These are phyloP conservation scores for Andrena camellia DNA, from an alignment of 2,888 invertebrate genomes.

Conservation along the genomic window DNA sequence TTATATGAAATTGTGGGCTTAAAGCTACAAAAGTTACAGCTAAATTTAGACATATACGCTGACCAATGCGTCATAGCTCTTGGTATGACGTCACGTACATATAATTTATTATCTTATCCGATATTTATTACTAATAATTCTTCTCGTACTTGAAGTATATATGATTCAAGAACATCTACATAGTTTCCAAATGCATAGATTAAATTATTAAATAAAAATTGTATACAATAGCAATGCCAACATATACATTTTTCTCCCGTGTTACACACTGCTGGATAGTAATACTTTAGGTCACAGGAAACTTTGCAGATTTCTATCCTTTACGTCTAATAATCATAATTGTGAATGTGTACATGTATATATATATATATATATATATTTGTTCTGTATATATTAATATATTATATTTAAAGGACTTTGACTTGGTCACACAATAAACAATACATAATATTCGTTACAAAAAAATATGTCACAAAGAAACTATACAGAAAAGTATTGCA, in stretches of 20 bases:
- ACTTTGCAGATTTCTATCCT: constrained; percentile 67
- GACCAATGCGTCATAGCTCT: constrained; percentile 82
- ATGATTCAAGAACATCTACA: constrained; percentile 75
- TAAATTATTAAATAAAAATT: constrained; percentile 61
- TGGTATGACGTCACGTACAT: constrained; percentile 77
- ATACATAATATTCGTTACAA: constrained; percentile 63
- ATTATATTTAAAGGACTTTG: constrained; percentile 75
- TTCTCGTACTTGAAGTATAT: constrained; percentile 74
- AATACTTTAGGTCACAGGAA: constrained; percentile 74
- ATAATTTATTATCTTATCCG: constrained; percentile 76
- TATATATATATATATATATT: constrained; percentile 60
- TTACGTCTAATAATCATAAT: constrained; percentile 36
- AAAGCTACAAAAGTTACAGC: constrained; percentile 81
- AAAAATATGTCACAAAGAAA: constrained; percentile 67
- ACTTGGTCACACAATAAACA: constrained; percentile 69
- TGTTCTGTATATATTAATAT: constrained; percentile 69
- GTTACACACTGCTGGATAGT: constrained; percentile 67
- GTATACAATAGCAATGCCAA: constrained; percentile 55
- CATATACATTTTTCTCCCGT: constrained; percentile 34
- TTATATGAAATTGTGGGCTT: constrained; percentile 73
- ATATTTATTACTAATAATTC: constrained; percentile 72
- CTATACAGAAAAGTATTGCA: constrained; percentile 72
- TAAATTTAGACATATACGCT: constrained; percentile 85
- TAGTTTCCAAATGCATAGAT: constrained; percentile 62
- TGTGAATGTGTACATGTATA: constrained; percentile 49